Evolutionary conservation across 2,113 vertebrate genomes (phyloP), one percentile per base, ranked within the genome.

Genomic region (Odontesthes bonariensis): DNA sequence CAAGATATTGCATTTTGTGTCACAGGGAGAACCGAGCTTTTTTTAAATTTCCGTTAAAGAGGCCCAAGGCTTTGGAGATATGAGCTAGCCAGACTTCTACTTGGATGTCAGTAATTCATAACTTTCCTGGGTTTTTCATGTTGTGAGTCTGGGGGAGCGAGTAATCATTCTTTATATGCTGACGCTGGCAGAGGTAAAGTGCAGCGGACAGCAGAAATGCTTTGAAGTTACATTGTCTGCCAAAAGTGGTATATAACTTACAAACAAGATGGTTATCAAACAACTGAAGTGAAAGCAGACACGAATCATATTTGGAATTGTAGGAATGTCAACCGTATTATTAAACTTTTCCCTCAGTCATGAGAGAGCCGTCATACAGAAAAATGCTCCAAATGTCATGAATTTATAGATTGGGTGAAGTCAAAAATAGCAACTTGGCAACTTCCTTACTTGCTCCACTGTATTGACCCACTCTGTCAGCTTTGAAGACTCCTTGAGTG

Each of bases 31-130:
- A 31, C 64, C 31, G 10, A 38, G 49, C 63, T 75, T 67, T 67
- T 53, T 27, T 76, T 86, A 81, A 69, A 88, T 83, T 83, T 88
- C 67, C 77, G 82, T 20, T n/a, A 13, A 20, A 33, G 83, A 68
- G 10, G 35, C 78, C 58, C 65, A 6, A 35, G 23, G 31, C 67
- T 84, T 78, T 61, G 23, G 19, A 20, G 49, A 65, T 10, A 49
- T 56, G 73, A 81, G 49, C 59, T 46, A 16, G 72, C 31, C 0
- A 38, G 20, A 44, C 22, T 61, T 84, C 57, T 52, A n/a, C 75
- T 75, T 69, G 74, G 66, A 75, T 8, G 51, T 55, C 51, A 1
- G 76, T 11, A 11, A 55, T 59, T 52, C 64, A 73, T 35, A 51
- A 55, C 58, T 10, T 54, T 59, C 46, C 14, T 2, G 35, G 27